Conservation (phyloP, 2,113 vertebrate species). For the Caretta caretta region DNA sequence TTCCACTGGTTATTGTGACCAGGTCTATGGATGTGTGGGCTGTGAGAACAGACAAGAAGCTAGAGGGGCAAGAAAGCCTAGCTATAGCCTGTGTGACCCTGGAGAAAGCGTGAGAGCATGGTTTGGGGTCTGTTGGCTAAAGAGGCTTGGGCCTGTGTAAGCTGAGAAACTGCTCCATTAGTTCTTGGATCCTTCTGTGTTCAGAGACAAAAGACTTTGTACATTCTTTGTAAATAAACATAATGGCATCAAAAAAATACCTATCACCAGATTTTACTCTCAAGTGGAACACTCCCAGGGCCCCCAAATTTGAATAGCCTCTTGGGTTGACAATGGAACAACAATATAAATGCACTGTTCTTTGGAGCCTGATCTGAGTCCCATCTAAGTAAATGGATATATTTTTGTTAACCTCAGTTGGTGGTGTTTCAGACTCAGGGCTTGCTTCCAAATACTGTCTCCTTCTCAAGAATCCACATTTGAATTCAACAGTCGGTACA, state of each 20-base stretch:
- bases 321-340: not conserved
- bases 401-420: not conserved
- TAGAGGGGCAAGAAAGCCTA: no score
- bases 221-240: not conserved
- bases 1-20: no score
- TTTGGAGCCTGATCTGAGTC: not conserved
- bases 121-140: not conserved
- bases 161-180: not conserved
- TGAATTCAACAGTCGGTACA: not conserved
- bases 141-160: not conserved
- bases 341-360: not conserved
- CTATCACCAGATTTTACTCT: not conserved
- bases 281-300: not conserved
- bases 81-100: no score
- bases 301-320: not conserved
- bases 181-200: not conserved
- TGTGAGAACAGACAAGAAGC: no score
- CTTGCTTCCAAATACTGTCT: not conserved
- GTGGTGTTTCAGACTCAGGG: not conserved
- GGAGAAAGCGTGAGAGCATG: no score
- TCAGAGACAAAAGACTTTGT: not conserved
- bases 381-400: not conserved
- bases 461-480: not conserved
- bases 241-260: not conserved
- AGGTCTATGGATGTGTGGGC: no score